Conservation (phyloP, 2,888 invertebrate species). For the Drosophila mayaguana region DNA sequence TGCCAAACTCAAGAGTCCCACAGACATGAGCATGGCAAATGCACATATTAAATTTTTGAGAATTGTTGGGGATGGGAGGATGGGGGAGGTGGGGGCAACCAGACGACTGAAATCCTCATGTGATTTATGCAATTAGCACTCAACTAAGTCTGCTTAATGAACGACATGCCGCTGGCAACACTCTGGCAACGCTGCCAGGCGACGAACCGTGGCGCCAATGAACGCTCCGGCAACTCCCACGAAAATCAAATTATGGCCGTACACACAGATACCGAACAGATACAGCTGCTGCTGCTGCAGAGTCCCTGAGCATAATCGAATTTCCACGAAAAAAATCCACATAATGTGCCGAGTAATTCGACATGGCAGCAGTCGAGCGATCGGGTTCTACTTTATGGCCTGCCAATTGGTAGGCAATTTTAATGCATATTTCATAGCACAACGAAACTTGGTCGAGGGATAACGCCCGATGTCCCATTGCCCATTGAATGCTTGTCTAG, state of each 20-base stretch:
- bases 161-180: constrained; percentile 64
- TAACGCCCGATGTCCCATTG: constrained; percentile 44
- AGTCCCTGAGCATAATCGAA: constrained; percentile 42
- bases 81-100: constrained; percentile 25
- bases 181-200: constrained; percentile 41
- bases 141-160: constrained; percentile 72
- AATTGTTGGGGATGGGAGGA: background rate
- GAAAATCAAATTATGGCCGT: constrained; percentile 51
- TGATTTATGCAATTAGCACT: constrained; percentile 82
- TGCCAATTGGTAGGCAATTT: constrained; percentile 71
- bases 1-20: constrained; percentile 46
- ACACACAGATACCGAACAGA: constrained; percentile 12
- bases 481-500: constrained; percentile 50
- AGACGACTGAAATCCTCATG: constrained; percentile 73
- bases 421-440: constrained; percentile 76
- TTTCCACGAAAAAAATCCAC: constrained; percentile 48
- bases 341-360: constrained; percentile 59
- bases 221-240: constrained; percentile 48
- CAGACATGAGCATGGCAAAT: constrained; percentile 18
- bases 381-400: constrained; percentile 57
- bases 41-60: constrained; percentile 29
- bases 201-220: constrained; percentile 55
- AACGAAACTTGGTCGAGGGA: constrained; percentile 45
- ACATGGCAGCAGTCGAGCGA: constrained; percentile 47
- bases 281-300: constrained; percentile 18